These are phyloP conservation scores for Paedocypris sp. DNA, from an alignment of 2,113 vertebrate genomes.

Conservation along the genomic window DNA sequence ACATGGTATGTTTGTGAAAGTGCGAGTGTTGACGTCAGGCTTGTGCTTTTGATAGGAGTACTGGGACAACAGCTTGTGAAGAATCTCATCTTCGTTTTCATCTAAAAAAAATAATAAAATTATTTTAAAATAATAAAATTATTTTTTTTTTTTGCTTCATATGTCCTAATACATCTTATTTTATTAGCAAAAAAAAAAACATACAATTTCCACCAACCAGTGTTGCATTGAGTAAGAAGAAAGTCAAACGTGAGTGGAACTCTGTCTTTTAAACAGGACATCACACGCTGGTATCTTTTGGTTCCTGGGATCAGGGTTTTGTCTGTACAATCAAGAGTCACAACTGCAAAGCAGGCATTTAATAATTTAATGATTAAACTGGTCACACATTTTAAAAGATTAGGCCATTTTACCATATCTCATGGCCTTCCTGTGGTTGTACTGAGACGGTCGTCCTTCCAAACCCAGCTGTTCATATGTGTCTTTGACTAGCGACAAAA, in stretches of 20 bases:
- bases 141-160: not conserved
- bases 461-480: conserved; percentile 82
- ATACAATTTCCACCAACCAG: conserved; percentile 49
- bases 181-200: not conserved
- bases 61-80: conserved; percentile 67
- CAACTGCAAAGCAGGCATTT: conserved; percentile 35
- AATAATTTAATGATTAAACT: not conserved
- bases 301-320: conserved; percentile 58
- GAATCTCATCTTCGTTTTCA: conserved; percentile 41
- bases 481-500: conserved; percentile 85
- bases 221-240: conserved; percentile 60
- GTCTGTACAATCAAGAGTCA: conserved; percentile 71
- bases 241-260: conserved; percentile 73
- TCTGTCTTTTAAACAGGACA: conserved; percentile 73
- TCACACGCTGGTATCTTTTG: conserved; percentile 65
- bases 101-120: not conserved
- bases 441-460: conserved; percentile 72
- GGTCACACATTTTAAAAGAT: too few relatives aligned
- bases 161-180: too few relatives aligned
- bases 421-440: conserved; percentile 64
- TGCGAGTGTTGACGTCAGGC: conserved; percentile 53
- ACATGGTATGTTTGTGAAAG: conserved; percentile 55
- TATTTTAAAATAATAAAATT: not conserved
- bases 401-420: conserved; percentile 81
- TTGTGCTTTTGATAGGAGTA: conserved; percentile 60